phyloP scores from a whole-genome alignment of 2,888 invertebrate species.

The Leptogaster cylindrica region DNA sequence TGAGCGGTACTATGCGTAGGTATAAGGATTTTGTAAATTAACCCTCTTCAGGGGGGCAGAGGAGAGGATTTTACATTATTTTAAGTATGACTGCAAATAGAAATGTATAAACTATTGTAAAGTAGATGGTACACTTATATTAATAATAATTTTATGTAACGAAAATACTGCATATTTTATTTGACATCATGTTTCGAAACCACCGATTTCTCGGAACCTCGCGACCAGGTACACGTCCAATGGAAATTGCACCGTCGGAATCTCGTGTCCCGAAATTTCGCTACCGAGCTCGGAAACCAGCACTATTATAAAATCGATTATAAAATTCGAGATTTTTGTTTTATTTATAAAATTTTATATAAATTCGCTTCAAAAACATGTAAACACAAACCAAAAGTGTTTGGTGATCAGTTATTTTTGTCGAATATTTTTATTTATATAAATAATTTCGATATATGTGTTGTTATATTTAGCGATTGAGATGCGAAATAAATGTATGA shows the following conservation, averaged over 20 bases:
- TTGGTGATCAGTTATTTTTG: slow-evolving; percentile 24
- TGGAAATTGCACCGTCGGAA: too few relatives aligned
- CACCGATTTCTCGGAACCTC: background rate
- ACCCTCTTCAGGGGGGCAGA: background rate
- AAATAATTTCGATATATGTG: slow-evolving; percentile 28
- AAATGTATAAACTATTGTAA: slow-evolving; percentile 17
- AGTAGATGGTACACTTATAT: slow-evolving; percentile 10
- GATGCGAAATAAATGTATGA: slow-evolving; percentile 27
- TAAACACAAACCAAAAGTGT: background rate
- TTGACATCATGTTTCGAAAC: background rate
- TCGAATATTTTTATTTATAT: slow-evolving; percentile 27
- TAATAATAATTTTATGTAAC: slow-evolving; percentile 8
- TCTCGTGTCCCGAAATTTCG: too few relatives aligned
- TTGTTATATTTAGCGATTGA: slow-evolving; percentile 17
- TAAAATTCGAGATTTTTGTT: background rate
- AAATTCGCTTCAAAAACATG: background rate
- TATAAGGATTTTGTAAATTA: background rate
- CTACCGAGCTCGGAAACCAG: too few relatives aligned
- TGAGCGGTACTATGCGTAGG: background rate
- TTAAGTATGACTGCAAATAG: slow-evolving; percentile 16
- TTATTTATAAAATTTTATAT: background rate
- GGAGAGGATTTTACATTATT: slow-evolving; percentile 1
- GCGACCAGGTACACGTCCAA: too few relatives aligned
- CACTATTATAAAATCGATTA: too few relatives aligned
- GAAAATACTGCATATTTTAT: background rate